A percentile compares a stretch with the other conserved stretches of the same genome.
phyloP scores from a whole-genome alignment of 1,140 invertebrate species.

The Papilio aristodemus region DNA sequence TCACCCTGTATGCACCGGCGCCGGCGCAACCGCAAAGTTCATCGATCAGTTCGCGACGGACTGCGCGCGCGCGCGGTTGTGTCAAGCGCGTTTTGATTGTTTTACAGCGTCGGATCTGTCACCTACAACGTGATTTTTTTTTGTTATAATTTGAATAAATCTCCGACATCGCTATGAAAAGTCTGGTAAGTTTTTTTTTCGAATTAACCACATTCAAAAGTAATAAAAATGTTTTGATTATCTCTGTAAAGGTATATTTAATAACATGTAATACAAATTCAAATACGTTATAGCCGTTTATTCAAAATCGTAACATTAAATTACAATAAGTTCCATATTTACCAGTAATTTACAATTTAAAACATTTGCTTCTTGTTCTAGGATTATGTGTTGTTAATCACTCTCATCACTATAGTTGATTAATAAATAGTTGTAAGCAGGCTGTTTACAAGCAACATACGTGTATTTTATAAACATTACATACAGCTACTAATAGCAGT shows the following conservation, averaged over 20 bases:
- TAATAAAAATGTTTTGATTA: background rate
- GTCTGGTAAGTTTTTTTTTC: constrained; percentile 26
- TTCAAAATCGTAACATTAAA: background rate
- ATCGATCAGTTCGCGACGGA: constrained; percentile 69
- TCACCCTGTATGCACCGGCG: constrained; percentile 51
- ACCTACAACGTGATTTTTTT: constrained; percentile 1
- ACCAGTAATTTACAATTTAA: background rate
- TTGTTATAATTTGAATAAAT: constrained; percentile 15
- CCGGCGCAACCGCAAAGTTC: constrained; percentile 64
- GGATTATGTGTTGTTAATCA: background rate
- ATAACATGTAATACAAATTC: background rate
- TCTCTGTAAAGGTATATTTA: too few species aligned
- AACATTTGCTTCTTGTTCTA: background rate
- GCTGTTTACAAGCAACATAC: constrained; percentile 9
- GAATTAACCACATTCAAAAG: background rate
- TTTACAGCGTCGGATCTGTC: background rate
- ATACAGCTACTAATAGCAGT: background rate
- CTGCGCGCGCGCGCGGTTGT: constrained; percentile 53
- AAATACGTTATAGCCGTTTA: background rate
- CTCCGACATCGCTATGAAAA: constrained; percentile 6
- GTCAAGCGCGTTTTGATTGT: constrained; percentile 22
- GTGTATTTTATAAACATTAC: constrained; percentile 10
- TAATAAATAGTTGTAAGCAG: constrained; percentile 14
- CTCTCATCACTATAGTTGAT: background rate
- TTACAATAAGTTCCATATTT: background rate